Evolutionary conservation across 2,797 vertebrate species (phyloP), one percentile per base, ranked within the genome.

Genomic region (Mallotus villosus): DNA sequence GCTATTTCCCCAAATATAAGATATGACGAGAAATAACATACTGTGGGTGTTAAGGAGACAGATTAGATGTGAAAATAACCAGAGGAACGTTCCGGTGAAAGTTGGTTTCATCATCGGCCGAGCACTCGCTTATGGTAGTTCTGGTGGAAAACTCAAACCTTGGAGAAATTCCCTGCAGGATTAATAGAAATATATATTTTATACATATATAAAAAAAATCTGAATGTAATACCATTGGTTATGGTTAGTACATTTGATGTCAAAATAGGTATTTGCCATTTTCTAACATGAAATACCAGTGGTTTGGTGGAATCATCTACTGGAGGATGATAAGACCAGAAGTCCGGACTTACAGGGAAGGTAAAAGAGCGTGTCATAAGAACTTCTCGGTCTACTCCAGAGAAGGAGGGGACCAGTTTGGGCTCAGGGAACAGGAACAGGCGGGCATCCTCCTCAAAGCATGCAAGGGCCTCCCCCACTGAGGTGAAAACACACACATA

Each of bases 61-160:
- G 53, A 65, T 64, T 5, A 17, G 19, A 58, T 61, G 70, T 11
- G 53, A 53, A 14, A 49, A 49, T 63, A 32, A 92, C 91, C 87
- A 81, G 24, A 34, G 75, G 60, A 1, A 73, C 25, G 22, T 79
- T 85, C 60, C 80, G 85, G 66, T 86, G 73, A 76, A 88, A 81
- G 80, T 77, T 83, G 63, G 72, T 84, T 76, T 87, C 84, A 25
- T 75, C 64, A 72, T 86, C 72, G 75, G 84, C 78, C 67, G 85
- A 75, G 61, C 91, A 89, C 80, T 96, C 93, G 68, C 81, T 87
- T 82, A 96, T 95, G 71, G 72, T 92, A 53, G 94, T 94, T 82
- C 88, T 92, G 53, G 93, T 94, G 74, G 91, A 94, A 85, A 96
- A 95, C 71, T 95, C 94, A 79, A 95, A 74, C 87, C 93, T 92